Conservation (phyloP, 2,113 vertebrate species). For the Corythornis madagascariensis region DNA sequence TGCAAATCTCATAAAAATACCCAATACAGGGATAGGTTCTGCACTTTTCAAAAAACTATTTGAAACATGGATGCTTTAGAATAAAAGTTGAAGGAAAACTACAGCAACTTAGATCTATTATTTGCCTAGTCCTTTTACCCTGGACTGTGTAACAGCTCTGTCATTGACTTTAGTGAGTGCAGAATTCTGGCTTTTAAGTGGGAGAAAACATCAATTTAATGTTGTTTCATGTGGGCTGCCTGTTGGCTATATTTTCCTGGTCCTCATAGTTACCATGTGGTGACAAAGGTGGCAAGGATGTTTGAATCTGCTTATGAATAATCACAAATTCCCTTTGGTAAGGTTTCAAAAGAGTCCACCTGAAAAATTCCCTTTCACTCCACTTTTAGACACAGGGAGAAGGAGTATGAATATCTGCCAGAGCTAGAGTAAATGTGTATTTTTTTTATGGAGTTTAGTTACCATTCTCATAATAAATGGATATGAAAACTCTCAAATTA, state of each 20-base stretch:
- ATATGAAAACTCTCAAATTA: neutral
- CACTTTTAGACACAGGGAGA: neutral
- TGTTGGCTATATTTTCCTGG: neutral
- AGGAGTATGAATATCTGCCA: neutral
- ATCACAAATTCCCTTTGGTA: neutral
- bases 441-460: neutral
- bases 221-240: neutral
- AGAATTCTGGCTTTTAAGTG: neutral
- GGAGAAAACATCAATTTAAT: neutral
- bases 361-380: neutral
- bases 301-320: neutral
- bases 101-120: neutral
- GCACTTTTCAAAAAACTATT: neutral
- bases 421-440: neutral
- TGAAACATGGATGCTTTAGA: neutral
- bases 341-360: neutral
- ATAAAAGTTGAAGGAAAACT: neutral
- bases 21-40: neutral
- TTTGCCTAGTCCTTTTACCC: neutral
- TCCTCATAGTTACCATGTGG: neutral
- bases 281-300: neutral
- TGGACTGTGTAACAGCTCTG: neutral
- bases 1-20: neutral
- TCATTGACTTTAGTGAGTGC: neutral
- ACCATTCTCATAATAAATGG: neutral